Conservation (phyloP, 2,888 invertebrate genomes). For the Sipunculus nudus region DNA sequence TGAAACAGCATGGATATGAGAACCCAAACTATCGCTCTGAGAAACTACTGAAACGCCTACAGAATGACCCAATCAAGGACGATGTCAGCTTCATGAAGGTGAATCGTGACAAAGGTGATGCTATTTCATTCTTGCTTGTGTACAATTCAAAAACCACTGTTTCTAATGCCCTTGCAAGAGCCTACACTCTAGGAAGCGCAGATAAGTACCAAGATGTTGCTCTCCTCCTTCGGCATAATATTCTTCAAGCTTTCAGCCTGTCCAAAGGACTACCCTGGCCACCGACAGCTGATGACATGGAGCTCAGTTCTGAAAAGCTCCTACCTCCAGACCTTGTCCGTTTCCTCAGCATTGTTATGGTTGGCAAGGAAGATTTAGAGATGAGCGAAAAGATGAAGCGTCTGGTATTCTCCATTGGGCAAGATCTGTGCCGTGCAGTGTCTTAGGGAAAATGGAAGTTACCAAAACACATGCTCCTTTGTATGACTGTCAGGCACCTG, state of each 20-base stretch:
- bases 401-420: not conserved
- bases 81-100: not conserved
- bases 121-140: not conserved
- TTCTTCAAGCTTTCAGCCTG: conserved; percentile 6
- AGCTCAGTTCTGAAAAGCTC: not conserved
- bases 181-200: not conserved
- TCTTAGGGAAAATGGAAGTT: conserved; percentile 3
- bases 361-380: not conserved
- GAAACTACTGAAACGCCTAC: not conserved
- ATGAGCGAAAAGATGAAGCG: not conserved
- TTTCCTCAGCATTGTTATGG: not conserved
- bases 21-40: not conserved
- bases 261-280: conserved; percentile 11
- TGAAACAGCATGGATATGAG: not conserved
- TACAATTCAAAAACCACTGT: not conserved
- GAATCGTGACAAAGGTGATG: not conserved
- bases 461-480: conserved; percentile 15
- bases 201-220: conserved; percentile 8
- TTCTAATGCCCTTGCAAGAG: not conserved
- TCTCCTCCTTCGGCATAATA: conserved; percentile 12
- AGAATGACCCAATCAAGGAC: not conserved
- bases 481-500: conserved; percentile 13
- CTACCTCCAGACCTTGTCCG: not conserved
- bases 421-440: not conserved
- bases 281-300: conserved; percentile 10